Base-by-base conservation (phyloP, 1,140 invertebrate species). In the Sinella curviseta region DNA sequence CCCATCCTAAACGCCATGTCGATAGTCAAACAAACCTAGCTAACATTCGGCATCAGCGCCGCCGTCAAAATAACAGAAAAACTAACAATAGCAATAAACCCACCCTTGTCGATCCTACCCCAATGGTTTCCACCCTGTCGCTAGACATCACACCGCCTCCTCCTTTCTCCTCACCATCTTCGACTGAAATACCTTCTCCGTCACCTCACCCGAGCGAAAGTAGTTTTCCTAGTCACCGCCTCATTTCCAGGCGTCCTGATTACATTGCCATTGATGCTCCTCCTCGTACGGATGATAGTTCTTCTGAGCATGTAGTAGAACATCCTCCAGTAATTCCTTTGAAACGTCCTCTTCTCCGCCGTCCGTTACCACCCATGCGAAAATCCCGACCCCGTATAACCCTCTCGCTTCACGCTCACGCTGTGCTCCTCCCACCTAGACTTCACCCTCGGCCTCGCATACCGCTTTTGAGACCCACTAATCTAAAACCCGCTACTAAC, bases 21-120 rank as follows among this genome's bases (percentile, higher is more conserved):
- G 24, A 70, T 33, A 70, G 30, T 33, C 65, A 70, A 4, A 17
- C 30, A 4, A 24, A 8, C 31, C 14, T 12, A 31, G n/a, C 26
- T 33, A 70, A 70, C 26, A 2, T 4, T 8, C 12, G 30, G 26
- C 65, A 31, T 70, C 65, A 70, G 1, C 26, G 31, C 65, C 65
- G 31, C 12, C 65, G 65, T n/a, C 65, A 30, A 70, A 60, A 16
- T 60, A 70, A 33, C 31, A 24, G 26, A 30, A 33, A 70, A 31
- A 70, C 26, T 70, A 70, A 70, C 65, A 70, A 70, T 70, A 70
- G 65, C 65, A 70, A 70, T 17, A 33, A 70, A 31, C 65, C 26
- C 31, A 30, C 4, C 31, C 8, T 60, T 60, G 3, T 30, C 31
- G 3, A 17, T 33, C 65, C 31, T 33, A 60, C 8, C 3, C 14